Evolutionary conservation across 2,113 vertebrate species (phyloP), one percentile per base, ranked within the genome.

Genomic region (Microtus pennsylvanicus): DNA sequence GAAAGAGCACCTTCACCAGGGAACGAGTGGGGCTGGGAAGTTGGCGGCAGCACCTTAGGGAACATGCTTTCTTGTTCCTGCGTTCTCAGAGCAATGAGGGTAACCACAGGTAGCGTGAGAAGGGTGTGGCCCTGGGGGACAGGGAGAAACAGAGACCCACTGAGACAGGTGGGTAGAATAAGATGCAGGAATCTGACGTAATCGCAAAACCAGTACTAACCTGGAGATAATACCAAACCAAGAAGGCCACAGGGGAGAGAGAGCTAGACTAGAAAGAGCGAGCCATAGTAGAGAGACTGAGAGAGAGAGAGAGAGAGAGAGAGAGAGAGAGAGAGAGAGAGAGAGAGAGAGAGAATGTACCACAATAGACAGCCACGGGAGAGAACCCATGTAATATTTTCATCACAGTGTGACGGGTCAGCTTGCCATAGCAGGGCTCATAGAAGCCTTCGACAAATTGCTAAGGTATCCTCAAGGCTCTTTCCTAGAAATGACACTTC

Each of bases 341-440:
- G 28, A 77, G 26, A 50, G 75, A 8, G 22, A 42, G 38, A 24
- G 28, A 28, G 14, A 45, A 55, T 35, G 70, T 2, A 70, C 63
- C 65, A 14, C 0, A 38, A 4, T 1, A 47, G 42, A 42, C 50
- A 63, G 61, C 38, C 70, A 77, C 35, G 11, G 0, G 35, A 52
- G 38, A 58, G 21, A 47, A 86, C 26, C 3, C 2, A 19, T 52
- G 61, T 5, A 19, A 78, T 6, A 55, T 63, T 70, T 55, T 38
- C 7, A 22, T 81, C 12, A 33, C 0, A 0, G 0, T 80, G n/a
- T 69, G 58, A 2, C 26, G 28, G 30, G 38, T 76, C 45, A 88
- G 35, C 45, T 0, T 10, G 26, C 50, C 42, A 45, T 22, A 4
- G 19, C 1, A 22, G 63, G 24, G 24, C n/a, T 67, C 35, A 14